Evolutionary conservation across 2,113 vertebrate genomes (phyloP).

Genomic region (Raja brachyura): DNA sequence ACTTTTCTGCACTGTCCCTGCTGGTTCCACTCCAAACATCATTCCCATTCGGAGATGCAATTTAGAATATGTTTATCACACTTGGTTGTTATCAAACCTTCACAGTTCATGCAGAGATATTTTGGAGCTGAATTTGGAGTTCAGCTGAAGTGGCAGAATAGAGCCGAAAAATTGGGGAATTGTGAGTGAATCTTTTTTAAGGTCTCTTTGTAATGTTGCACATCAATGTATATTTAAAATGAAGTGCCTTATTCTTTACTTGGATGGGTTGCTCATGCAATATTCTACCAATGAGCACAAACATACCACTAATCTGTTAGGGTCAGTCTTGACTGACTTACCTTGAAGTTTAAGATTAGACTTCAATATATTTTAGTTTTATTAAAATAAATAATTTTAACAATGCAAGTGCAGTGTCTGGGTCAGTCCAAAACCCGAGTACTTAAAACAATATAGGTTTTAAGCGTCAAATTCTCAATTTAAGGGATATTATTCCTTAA

Average conservation of each 20-base stretch:
- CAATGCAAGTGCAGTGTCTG: no score
- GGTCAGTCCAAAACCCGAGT: no score
- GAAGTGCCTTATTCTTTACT: no score
- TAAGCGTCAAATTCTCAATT: no score
- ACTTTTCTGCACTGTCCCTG: background rate
- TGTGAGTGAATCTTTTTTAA: no score
- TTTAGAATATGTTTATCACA: background rate
- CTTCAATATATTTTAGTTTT: background rate
- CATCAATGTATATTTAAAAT: background rate
- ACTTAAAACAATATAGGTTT: no score
- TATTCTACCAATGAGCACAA: background rate
- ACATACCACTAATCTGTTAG: background rate
- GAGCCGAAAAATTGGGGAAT: no score
- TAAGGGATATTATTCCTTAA: no score
- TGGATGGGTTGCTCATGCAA: background rate
- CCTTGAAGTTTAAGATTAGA: background rate
- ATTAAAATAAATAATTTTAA: background rate
- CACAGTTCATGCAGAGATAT: no score
- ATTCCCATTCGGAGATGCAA: background rate
- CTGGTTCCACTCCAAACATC: background rate
- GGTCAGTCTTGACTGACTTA: background rate
- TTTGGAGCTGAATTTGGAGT: no score
- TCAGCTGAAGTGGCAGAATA: no score
- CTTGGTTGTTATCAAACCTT: no score
- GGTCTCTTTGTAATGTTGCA: background rate